These are phyloP conservation scores for Aphelocoma coerulescens DNA, from an alignment of 2,113 vertebrate genomes.

Conservation along the genomic window DNA sequence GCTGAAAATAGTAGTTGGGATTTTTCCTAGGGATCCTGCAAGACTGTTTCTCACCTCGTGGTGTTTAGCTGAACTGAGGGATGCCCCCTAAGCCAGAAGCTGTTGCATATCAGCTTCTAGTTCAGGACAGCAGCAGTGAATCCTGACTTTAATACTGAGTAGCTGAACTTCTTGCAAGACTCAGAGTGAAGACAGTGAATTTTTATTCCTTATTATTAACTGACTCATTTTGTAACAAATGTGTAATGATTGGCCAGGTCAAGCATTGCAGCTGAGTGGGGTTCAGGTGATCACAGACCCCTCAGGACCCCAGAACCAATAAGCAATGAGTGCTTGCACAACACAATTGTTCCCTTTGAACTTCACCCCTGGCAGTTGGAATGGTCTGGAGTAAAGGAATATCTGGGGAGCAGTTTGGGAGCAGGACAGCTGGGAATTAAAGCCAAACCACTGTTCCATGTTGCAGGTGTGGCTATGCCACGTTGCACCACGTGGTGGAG, in stretches of 20 bases:
- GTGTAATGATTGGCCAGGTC: not conserved
- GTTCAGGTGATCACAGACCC: not conserved
- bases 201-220: not conserved
- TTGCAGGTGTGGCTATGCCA: constrained; percentile 94
- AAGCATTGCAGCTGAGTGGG: not conserved
- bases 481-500: constrained; percentile 94
- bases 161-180: not conserved
- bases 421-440: not conserved
- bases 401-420: accelerated
- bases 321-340: not conserved
- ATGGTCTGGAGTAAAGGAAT: not conserved
- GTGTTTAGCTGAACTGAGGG: not conserved
- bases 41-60: not conserved
- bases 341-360: not conserved
- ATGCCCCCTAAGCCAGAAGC: not conserved
- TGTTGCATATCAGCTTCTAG: not conserved
- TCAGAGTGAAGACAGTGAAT: not conserved
- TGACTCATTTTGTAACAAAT: not conserved
- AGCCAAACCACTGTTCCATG: not conserved
- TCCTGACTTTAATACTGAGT: not conserved
- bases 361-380: not conserved
- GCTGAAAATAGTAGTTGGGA: not conserved
- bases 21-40: not conserved
- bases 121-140: not conserved
- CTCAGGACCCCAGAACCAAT: not conserved